Base-by-base conservation (phyloP, 2,888 invertebrate species). In the Cephalotes varians region DNA sequence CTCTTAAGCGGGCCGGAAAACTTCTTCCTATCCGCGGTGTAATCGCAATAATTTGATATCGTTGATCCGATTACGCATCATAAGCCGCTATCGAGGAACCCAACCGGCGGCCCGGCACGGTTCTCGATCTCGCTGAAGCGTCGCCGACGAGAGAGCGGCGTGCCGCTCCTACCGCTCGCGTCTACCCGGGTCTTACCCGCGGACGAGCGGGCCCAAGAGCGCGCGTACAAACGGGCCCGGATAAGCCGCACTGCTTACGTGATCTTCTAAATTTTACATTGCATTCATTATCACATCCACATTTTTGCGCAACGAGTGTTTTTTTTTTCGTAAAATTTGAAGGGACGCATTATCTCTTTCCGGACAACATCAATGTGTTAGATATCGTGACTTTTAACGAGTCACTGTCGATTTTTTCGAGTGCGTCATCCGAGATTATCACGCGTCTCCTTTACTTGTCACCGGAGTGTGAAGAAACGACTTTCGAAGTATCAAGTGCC, bases 11-110 rank as follows among this genome's bases (percentile, higher is more conserved):
- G 93, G 92, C 92, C 93, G 93, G 93, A 94, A 93, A 94, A 93
- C 92, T 94, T 94, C 90, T 87, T 92, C 90, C 93, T 92, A 93
- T 93, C 91, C 90, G 90, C 89, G 92, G 91, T 93, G 93, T 94
- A 93, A 94, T 94, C 94, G 93, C 93, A 94, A 94, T 94, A 94
- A 94, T 94, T 94, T 94, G 94, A 94, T 94, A 94, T 93, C 93
- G 92, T 91, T 93, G 93, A 94, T 94, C 93, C 93, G 93, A 94
- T 94, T 94, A 94, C 91, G 89, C 88, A 90, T 91, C 90, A 93
- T 93, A 93, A 93, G 88, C 90, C 88, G 89, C 86, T 89, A 87
- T 85, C 89, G 88, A 88, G 86, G 87, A 87, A 86, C 90, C 79
- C 81, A 79, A 74, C 82, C 81, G 80, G 81, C 83, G 87, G 60